Evolutionary conservation across 2,113 vertebrate genomes (phyloP).

Genomic region (Hydropotes inermis): DNA sequence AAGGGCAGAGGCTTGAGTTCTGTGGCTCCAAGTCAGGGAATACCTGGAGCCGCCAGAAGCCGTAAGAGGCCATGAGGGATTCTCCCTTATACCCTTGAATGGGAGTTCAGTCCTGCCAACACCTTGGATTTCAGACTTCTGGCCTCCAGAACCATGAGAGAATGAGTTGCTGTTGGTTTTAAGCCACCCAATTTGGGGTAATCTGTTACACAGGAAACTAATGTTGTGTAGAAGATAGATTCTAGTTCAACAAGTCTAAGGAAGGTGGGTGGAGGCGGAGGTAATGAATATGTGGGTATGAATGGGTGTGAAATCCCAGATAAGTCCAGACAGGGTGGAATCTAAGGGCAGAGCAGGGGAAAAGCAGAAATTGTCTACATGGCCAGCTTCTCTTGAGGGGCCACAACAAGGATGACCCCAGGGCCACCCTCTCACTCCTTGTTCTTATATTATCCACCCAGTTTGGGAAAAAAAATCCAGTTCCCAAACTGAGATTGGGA

Average conservation of each 20-base stretch:
- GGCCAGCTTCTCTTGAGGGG: neutral
- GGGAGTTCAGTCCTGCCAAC: neutral
- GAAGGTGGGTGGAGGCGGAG: neutral
- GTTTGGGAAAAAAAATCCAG: neutral
- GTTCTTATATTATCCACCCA: neutral
- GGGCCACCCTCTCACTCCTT: neutral
- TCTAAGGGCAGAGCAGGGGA: rapidly evolving
- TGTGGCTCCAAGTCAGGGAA: neutral
- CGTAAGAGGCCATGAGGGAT: neutral
- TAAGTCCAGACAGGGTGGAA: neutral
- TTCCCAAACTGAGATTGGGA: neutral
- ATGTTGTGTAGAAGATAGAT: neutral
- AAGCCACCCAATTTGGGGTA: neutral
- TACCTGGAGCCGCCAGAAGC: neutral
- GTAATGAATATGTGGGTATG: neutral
- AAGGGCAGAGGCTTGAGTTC: neutral
- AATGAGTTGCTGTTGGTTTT: neutral
- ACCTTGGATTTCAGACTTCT: neutral
- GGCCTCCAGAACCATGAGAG: neutral
- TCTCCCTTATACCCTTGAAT: neutral
- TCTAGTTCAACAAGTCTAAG: neutral
- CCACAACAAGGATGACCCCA: neutral
- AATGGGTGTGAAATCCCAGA: neutral
- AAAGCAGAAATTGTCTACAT: neutral
- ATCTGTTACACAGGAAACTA: neutral